Evolutionary conservation across 2,888 invertebrate genomes (phyloP), one percentile per base, ranked within the genome.

Genomic region (Sicus ferrugineus): DNA sequence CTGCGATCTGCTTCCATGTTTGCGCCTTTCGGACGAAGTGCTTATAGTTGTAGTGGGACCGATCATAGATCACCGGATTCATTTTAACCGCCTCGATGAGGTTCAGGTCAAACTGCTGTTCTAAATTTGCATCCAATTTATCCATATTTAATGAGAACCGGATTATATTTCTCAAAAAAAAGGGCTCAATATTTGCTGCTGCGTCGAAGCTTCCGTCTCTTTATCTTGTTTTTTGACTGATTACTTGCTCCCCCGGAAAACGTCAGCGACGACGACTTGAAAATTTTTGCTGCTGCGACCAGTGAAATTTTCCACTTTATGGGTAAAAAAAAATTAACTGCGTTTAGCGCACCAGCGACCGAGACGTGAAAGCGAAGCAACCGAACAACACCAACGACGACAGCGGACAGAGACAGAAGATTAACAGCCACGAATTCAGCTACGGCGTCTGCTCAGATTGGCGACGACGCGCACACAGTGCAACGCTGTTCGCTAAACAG

Each of bases 1-100:
- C 82, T 52, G 82, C 83, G 52, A 82, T 82, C 75, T 80, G 81
- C 63, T 82, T 82, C 82, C 82, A 82, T 26, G 83, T 81, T 72
- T 83, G 83, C 31, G 82, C 82, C 75, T 82, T 82, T 62, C 82
- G 77, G 64, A 82, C 82, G 72, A 82, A 82, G 73, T 82, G 82
- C 69, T 82, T 82, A 70, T 82, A 82, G 73, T 82, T 82, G 72
- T 82, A 83, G 73, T 82, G 82, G 6, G 82, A 83, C 21, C 82
- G 80, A 76, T 82, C 82, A 73, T 82, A 82, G 70, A 82, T 82
- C 68, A 82, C 83, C 69, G 83, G 82, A 77, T 82, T 83, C 74
- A 80, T 76, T 77, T 83, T 82, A 31, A 82, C 82, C 26, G 83
- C 83, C 73, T 82, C 82, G 68, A 82, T 82, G 26, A 82, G 76